phyloP scores from a whole-genome alignment of 1,140 invertebrate genomes.

The Octopus sinensis region DNA sequence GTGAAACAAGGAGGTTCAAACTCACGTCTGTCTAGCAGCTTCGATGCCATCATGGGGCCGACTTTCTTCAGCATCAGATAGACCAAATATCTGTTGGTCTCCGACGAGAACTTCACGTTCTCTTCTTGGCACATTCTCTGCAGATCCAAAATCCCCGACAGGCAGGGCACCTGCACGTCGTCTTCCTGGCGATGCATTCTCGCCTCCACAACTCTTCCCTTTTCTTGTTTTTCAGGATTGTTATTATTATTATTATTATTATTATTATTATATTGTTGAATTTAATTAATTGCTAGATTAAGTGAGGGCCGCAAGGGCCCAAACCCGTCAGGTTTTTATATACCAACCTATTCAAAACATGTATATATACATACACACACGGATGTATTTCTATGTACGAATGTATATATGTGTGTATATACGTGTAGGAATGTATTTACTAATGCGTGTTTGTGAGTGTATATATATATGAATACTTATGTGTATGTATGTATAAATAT shows the following conservation, averaged over 20 bases:
- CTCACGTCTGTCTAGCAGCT: conserved; percentile 49
- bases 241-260: background rate
- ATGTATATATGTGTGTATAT: no score
- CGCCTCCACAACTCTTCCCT: background rate
- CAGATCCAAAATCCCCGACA: conserved; percentile 41
- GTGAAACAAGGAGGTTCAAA: background rate
- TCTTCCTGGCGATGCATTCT: background rate
- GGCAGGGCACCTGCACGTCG: conserved; percentile 34
- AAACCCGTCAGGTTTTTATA: background rate
- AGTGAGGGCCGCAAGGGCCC: background rate
- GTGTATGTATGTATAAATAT: no score
- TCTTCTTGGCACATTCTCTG: conserved; percentile 36
- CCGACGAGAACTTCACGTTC: conserved; percentile 41
- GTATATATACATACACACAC: no score
- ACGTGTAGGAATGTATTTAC: no score
- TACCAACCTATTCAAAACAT: background rate
- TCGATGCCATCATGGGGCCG: conserved; percentile 43
- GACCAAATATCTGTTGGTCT: conserved; percentile 46
- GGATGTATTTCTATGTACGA: no score
- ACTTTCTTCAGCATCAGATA: conserved; percentile 45
- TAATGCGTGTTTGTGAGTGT: no score
- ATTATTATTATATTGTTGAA: background rate
- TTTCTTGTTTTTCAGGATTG: background rate
- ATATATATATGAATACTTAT: no score
- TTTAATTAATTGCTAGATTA: background rate